A percentile compares a stretch with the other conserved stretches of the same genome.
Evolutionary conservation across 2,888 invertebrate species (phyloP).

Genomic region (Metopia argyrocephala): DNA sequence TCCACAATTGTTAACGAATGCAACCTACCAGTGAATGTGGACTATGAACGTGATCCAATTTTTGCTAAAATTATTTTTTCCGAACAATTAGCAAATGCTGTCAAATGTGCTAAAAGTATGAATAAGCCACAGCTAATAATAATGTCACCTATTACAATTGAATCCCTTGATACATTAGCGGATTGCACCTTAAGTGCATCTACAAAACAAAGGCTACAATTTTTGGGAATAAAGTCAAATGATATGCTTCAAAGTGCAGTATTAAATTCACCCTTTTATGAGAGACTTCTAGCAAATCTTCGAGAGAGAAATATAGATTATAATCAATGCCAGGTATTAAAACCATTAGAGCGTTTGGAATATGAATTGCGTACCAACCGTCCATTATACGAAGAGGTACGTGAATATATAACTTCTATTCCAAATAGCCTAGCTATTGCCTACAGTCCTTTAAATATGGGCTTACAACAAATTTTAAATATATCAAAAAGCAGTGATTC

Average conservation of each 20-base stretch:
- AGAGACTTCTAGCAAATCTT: conserved; percentile 81
- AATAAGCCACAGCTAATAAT: conserved; percentile 72
- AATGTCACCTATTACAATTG: conserved; percentile 78
- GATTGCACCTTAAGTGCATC: conserved; percentile 79
- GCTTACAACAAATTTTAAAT: conserved; percentile 61
- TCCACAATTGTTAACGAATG: conserved; percentile 73
- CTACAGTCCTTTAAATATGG: conserved; percentile 65
- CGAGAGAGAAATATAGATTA: conserved; percentile 80
- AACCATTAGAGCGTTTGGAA: conserved; percentile 81
- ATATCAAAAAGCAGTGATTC: conserved; percentile 76
- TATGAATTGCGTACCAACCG: conserved; percentile 81
- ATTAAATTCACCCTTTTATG: conserved; percentile 82
- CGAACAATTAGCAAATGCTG: conserved; percentile 72
- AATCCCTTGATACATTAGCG: conserved; percentile 53
- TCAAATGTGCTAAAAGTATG: conserved; percentile 65
- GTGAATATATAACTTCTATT: conserved; percentile 79
- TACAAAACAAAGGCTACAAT: conserved; percentile 79
- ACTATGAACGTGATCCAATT: conserved; percentile 76
- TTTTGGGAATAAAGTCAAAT: conserved; percentile 80
- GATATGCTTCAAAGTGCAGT: conserved; percentile 81
- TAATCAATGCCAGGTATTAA: conserved; percentile 80
- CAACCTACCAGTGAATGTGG: conserved; percentile 73
- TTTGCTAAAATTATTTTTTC: conserved; percentile 75
- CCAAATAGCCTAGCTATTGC: conserved; percentile 68
- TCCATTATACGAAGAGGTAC: conserved; percentile 81